Evolutionary conservation across 2,797 vertebrate species (phyloP), one percentile per base, ranked within the genome.

Genomic region (Scarus forsteni): DNA sequence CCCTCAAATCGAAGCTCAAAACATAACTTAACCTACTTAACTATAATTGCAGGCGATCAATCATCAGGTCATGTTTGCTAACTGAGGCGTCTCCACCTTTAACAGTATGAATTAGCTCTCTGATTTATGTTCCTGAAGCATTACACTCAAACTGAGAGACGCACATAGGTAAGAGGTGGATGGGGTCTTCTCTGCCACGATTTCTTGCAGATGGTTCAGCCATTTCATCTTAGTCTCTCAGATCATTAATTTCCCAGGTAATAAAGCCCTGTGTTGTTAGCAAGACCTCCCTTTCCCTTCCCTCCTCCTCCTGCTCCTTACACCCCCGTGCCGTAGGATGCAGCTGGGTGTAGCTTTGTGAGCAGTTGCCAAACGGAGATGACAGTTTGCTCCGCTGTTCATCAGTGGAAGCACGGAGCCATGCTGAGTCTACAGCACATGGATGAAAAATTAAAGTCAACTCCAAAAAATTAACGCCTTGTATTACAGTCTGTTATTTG

Each of bases 371-470:
- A 91, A 91, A 86, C 72, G 75, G 81, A 79, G 82, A 88, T 84
- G 88, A 89, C 90, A 91, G 85, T 89, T 89, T 89, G 82, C 79
- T 79, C 89, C 77, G 64, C 82, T 92, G 89, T 92, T 93, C 90
- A 92, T 93, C 92, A 91, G 92, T 90, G 86, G 93, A 93, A 91
- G 83, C 90, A 89, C 73, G 91, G 93, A 96, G 89, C 90, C 87
- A 89, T 78, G 91, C 90, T 92, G 92, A 79, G 79, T 88, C 72
- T 94, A 93, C 90, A 66, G 88, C 93, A 92, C 94, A 93, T 91
- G 93, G 92, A 94, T 95, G 83, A 95, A 96, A 95, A 95, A 96
- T 96, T 96, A 94, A 96, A 95, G 91, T 88, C 67, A 80, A 93
- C 88, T 93, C 91, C 81, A 76, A 86, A 89, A 91, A 85, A 87